Evolutionary conservation across 2,888 invertebrate genomes (phyloP), one percentile per base, ranked within the genome.

Genomic region (Acleris holmiana): DNA sequence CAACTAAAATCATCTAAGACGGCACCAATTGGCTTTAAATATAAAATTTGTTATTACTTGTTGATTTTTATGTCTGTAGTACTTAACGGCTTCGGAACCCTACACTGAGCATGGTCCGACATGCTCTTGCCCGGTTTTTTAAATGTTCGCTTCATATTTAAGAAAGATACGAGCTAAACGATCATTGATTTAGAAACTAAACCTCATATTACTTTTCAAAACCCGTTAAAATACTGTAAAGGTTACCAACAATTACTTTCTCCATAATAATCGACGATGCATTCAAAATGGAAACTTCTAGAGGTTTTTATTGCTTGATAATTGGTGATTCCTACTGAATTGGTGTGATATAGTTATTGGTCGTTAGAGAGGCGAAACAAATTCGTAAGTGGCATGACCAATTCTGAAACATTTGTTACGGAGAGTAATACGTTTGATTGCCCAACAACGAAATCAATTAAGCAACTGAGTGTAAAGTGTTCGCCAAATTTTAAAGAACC

Each of bases 291-390:
- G 79, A 76, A 74, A 74, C 75, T 77, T 77, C 73, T 76, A 64
- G 84, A 84, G 85, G 82, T 71, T 81, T 88, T 88, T 83, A 89
- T 85, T 73, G 78, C 73, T 74, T 71, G 72, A 81, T 87, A 84
- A 89, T 88, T 88, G 75, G 73, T 79, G 83, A 86, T 88, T 88
- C 85, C 89, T 90, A 90, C 89, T 80, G 88, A 84, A 89, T 84
- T 88, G 82, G 88, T 86, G 86, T 88, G 85, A 85, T 89, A 85
- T 89, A 90, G 72, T 89, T 89, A 89, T 89, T 85, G 89, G 80
- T 87, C 85, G 86, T 86, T 87, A 84, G 84, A 88, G 82, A 78
- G 77, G 80, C 88, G 86, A 75, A 73, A 71, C 84, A 67, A 86
- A 91, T 88, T 75, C 68, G 66, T 80, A 84, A 89, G 83, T 82